Percentiles rank a stretch among this genome's conserved stretches.
phyloP scores from a whole-genome alignment of 2,797 vertebrate species.

The Choloepus didactylus region DNA sequence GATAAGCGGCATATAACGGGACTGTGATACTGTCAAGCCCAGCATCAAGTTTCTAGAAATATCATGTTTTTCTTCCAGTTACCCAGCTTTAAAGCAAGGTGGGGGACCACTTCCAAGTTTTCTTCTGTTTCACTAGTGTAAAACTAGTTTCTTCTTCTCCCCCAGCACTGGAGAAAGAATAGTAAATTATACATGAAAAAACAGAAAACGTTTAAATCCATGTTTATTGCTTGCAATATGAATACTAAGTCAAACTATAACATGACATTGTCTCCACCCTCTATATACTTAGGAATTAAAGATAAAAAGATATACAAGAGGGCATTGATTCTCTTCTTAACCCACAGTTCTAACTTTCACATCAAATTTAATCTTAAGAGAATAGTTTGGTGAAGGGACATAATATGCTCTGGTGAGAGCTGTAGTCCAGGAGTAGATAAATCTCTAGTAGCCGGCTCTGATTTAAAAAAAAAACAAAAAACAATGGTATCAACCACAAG shows the following conservation, averaged over 20 bases:
- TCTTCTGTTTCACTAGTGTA: neutral
- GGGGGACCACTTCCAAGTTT: neutral
- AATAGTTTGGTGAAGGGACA: conserved; percentile 5
- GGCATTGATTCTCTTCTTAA: neutral
- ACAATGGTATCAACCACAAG: neutral
- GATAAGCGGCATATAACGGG: accelerated
- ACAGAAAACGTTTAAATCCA: neutral
- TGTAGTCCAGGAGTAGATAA: neutral
- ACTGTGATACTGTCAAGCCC: neutral
- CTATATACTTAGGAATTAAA: conserved; percentile 38
- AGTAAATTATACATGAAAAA: neutral
- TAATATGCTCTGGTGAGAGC: neutral
- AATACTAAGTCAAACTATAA: neutral
- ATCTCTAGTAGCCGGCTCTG: neutral
- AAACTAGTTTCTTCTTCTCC: neutral
- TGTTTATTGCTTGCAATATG: neutral
- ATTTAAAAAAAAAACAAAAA: neutral
- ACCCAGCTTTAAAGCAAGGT: neutral
- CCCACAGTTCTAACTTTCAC: neutral
- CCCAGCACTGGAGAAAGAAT: neutral
- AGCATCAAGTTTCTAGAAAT: neutral
- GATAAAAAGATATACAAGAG: neutral
- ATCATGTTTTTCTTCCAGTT: neutral
- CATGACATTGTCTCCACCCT: neutral
- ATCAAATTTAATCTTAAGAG: neutral